These are phyloP conservation scores for Muntiacus reevesi DNA, from an alignment of 2,113 vertebrate species.

Conservation along the genomic window DNA sequence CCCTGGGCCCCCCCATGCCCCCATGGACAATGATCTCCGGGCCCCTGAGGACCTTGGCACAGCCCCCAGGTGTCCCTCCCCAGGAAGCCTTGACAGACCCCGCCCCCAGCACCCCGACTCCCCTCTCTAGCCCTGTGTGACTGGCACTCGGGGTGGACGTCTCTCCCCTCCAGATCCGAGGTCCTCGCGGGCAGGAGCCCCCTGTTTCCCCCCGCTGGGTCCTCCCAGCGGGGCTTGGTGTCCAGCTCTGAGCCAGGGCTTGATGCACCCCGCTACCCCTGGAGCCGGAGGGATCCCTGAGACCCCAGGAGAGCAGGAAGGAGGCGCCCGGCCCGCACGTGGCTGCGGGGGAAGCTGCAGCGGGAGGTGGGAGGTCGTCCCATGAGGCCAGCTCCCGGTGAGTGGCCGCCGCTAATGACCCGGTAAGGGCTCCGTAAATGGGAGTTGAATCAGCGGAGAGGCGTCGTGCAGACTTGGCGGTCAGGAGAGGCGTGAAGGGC, in stretches of 20 bases:
- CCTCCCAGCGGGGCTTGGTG: not conserved
- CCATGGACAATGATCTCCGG: not conserved
- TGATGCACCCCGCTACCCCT: not conserved
- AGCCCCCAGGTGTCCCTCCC: not conserved
- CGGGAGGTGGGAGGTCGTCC: not conserved
- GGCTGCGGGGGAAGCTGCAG: not conserved
- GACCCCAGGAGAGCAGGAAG: not conserved
- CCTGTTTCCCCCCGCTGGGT: not conserved
- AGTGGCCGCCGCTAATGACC: conserved; percentile 1
- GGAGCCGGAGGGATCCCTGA: not conserved
- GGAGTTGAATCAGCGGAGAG: conserved; percentile 19
- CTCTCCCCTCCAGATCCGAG: not conserved
- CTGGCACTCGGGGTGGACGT: too few relatives aligned
- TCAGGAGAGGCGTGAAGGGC: conserved; percentile 41
- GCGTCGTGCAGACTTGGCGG: not conserved
- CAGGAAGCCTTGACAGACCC: not conserved
- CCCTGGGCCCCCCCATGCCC: not conserved
- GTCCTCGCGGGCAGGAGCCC: not conserved
- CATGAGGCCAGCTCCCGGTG: not conserved
- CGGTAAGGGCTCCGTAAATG: not conserved
- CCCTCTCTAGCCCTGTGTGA: not conserved
- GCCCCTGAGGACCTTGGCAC: not conserved
- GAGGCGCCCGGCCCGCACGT: not conserved
- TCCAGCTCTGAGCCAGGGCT: not conserved
- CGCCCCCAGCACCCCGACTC: not conserved